A percentile compares a stretch with the other conserved stretches of the same genome.
Evolutionary conservation across 2,797 vertebrate genomes (phyloP).

Genomic region (Rachycentron canadum): DNA sequence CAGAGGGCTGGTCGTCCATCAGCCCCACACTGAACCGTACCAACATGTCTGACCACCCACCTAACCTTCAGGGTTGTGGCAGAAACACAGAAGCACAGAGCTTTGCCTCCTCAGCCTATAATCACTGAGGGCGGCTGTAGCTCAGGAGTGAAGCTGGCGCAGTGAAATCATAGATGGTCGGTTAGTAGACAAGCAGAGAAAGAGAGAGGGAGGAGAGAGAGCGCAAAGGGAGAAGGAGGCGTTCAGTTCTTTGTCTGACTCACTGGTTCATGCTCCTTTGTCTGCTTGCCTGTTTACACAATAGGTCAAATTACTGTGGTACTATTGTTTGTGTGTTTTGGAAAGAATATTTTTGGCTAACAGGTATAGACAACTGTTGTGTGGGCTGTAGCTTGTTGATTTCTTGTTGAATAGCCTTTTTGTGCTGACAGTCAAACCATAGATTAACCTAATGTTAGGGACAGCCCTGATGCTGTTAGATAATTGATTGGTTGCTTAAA

Average conservation of each 20-base stretch:
- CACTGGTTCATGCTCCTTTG: conserved; percentile 46
- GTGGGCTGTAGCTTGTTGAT: conserved; percentile 15
- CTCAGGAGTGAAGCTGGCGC: conserved; percentile 6
- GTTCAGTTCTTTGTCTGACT: conserved; percentile 47
- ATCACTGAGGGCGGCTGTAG: background rate
- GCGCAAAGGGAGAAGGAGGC: conserved; percentile 29
- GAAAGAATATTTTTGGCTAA: conserved; percentile 5
- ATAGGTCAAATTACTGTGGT: conserved; percentile 26
- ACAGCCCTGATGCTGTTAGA: background rate
- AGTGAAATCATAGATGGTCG: conserved; percentile 19
- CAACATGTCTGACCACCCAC: background rate
- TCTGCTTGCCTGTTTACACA: conserved; percentile 54
- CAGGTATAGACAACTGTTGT: background rate
- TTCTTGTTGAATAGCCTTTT: background rate
- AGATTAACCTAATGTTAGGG: background rate
- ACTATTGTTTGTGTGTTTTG: conserved; percentile 16
- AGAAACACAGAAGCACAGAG: background rate
- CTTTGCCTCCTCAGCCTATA: background rate
- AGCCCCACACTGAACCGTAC: background rate
- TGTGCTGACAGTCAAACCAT: background rate
- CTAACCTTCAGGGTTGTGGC: conserved; percentile 5
- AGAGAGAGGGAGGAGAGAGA: background rate
- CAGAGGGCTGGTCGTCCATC: background rate
- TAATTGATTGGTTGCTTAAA: background rate
- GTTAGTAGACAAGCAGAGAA: conserved; percentile 8